phyloP scores from a whole-genome alignment of 2,113 vertebrate species.

The Prolemur simus region DNA sequence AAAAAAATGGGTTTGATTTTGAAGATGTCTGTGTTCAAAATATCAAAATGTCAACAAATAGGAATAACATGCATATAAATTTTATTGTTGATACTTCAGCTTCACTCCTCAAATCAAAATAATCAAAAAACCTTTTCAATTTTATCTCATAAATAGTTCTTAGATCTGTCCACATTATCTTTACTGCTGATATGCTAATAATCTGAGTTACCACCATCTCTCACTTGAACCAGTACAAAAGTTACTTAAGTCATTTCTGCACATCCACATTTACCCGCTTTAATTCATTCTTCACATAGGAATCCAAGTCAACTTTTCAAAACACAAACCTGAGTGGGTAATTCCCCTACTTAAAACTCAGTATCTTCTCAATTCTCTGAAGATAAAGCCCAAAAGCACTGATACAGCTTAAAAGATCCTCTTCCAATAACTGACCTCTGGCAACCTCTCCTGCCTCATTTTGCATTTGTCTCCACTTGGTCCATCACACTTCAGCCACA shows the following conservation, averaged over 20 bases:
- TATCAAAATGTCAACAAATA: background rate
- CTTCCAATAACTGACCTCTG: background rate
- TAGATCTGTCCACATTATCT: background rate
- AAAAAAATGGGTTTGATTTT: background rate
- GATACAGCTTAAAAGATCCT: background rate
- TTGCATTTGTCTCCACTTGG: background rate
- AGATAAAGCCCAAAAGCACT: background rate
- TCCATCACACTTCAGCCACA: background rate
- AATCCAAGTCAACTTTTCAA: background rate
- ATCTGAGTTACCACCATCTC: background rate
- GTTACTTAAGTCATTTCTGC: background rate
- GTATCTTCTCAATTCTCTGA: background rate
- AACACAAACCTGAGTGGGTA: background rate
- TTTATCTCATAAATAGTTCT: background rate
- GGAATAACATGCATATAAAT: background rate
- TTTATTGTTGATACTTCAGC: background rate
- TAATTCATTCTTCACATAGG: background rate
- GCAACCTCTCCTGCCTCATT: background rate
- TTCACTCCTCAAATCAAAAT: slow-evolving; percentile 19
- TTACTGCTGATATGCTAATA: background rate
- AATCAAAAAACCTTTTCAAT: background rate
- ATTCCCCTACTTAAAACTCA: background rate
- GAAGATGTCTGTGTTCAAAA: background rate
- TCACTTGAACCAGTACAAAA: background rate
- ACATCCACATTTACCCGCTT: background rate